Evolutionary conservation across 2,888 invertebrate genomes (phyloP).

Genomic region (Rambutsinella grinnellia): DNA sequence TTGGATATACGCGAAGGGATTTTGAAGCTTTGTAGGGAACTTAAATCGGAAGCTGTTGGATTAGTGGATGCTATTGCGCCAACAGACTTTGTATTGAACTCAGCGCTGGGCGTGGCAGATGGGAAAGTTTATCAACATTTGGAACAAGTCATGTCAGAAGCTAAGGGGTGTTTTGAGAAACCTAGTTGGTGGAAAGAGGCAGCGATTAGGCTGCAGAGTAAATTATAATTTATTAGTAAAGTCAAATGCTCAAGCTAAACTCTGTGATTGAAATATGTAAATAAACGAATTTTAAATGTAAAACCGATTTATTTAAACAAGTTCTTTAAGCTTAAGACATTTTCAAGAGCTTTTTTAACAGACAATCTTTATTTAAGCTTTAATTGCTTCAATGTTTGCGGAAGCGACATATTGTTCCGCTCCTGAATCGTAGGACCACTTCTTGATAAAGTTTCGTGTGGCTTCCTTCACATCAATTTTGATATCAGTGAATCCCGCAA

Average conservation of each 20-base stretch:
- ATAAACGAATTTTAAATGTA: no score
- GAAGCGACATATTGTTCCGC: slow-evolving; percentile 57
- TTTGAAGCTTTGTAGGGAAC: slow-evolving; percentile 76
- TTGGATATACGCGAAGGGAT: slow-evolving; percentile 77
- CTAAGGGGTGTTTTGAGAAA: slow-evolving; percentile 76
- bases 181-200: slow-evolving; percentile 85
- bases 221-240: no score
- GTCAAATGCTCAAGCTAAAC: no score
- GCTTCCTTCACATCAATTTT: slow-evolving; percentile 54
- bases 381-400: slow-evolving; percentile 56
- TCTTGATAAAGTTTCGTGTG: slow-evolving; percentile 52
- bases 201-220: slow-evolving; percentile 58
- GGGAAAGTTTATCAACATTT: slow-evolving; percentile 85
- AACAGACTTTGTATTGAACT: slow-evolving; percentile 83
- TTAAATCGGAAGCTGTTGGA: slow-evolving; percentile 82
- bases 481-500: slow-evolving; percentile 46
- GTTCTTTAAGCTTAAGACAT: no score
- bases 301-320: no score
- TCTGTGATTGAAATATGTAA: no score
- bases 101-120: slow-evolving; percentile 86
- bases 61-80: slow-evolving; percentile 85
- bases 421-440: slow-evolving; percentile 56
- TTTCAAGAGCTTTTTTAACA: no score
- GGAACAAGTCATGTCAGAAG: slow-evolving; percentile 75
- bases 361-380: slow-evolving; percentile 9